Percentiles rank a stretch among this genome's conserved stretches.
Evolutionary conservation across 2,888 invertebrate species (phyloP).

Genomic region (Therioaphis trifolii): DNA sequence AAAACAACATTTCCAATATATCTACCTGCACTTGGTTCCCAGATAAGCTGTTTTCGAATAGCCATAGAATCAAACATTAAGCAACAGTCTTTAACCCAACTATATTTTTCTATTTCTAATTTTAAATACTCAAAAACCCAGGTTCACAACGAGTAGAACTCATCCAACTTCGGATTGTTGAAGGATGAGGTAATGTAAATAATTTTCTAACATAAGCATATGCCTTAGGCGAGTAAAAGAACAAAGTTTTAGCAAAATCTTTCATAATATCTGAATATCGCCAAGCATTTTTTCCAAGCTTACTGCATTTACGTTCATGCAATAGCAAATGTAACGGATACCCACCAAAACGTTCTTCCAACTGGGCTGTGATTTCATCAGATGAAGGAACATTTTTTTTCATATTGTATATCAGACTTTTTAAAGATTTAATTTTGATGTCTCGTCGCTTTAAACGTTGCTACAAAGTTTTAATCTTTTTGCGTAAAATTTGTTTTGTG

Average conservation of each 20-base stretch:
- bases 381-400: background rate
- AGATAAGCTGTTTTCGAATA: background rate
- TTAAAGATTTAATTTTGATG: background rate
- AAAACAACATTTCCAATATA: background rate
- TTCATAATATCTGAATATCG: background rate
- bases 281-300: too few relatives aligned
- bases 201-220: background rate
- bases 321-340: background rate
- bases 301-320: too few relatives aligned
- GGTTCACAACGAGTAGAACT: conserved; percentile 23
- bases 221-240: conserved; percentile 4
- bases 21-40: background rate
- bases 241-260: conserved; percentile 1
- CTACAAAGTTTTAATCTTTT: background rate
- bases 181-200: conserved; percentile 15
- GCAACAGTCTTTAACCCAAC: background rate
- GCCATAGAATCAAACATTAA: conserved; percentile 21
- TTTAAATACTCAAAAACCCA: conserved; percentile 29
- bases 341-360: background rate
- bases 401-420: background rate
- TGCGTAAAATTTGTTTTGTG: background rate
- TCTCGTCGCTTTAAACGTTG: background rate
- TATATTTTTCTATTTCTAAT: background rate
- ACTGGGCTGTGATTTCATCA: background rate
- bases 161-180: background rate